Percentiles rank a stretch among this genome's conserved stretches.
Evolutionary conservation across 1,140 invertebrate species (phyloP).

Genomic region (Brachionus manjavacas): DNA sequence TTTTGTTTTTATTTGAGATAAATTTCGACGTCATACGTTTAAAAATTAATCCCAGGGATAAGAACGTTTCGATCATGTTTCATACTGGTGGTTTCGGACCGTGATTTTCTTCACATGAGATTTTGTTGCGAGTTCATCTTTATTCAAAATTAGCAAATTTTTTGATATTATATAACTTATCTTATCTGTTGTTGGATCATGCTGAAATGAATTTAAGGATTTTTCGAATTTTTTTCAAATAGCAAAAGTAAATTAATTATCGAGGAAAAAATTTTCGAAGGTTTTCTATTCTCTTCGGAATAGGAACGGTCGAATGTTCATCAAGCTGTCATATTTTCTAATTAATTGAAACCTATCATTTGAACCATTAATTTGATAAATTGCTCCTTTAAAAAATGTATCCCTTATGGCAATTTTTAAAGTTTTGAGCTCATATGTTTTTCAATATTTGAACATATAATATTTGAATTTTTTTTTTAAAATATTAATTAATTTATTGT

Average conservation of each 20-base stretch:
- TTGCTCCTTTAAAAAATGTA: not conserved
- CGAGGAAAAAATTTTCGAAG: not conserved
- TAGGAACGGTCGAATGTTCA: not conserved
- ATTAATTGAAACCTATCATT: not conserved
- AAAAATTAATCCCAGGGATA: not conserved
- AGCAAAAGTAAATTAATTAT: not conserved
- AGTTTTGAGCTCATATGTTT: not conserved
- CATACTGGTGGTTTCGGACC: not conserved
- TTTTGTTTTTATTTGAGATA: not conserved
- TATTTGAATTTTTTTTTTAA: no score
- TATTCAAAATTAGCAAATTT: not conserved
- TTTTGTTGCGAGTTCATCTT: not conserved
- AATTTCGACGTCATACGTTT: not conserved
- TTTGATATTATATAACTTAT: not conserved
- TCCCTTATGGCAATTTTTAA: not conserved
- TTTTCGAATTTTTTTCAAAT: not conserved
- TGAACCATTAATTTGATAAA: not conserved
- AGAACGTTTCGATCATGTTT: not conserved
- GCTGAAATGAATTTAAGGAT: no score
- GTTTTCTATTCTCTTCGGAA: not conserved
- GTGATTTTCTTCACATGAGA: not conserved
- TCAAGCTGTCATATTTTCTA: not conserved
- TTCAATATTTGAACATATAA: not conserved
- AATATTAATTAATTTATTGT: not conserved
- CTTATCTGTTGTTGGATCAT: not conserved